Evolutionary conservation across 2,797 vertebrate species (phyloP).

Genomic region (Syngnathus rostellatus): DNA sequence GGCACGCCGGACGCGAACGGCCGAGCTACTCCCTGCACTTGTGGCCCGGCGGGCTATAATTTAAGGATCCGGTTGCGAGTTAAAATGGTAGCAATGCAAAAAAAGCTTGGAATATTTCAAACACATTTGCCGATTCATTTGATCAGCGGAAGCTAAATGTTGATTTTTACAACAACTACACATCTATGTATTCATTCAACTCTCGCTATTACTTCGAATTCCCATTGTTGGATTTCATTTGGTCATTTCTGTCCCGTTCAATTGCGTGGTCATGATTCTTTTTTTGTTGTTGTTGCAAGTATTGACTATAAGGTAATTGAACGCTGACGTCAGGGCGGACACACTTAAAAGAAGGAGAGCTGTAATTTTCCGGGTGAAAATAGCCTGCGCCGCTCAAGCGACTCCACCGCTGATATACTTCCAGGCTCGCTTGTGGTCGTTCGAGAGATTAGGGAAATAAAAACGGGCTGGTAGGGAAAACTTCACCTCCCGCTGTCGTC

Average conservation of each 20-base stretch:
- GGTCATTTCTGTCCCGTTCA: neutral
- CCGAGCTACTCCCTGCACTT: conserved; percentile 59
- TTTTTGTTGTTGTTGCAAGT: conserved; percentile 12
- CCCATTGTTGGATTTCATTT: neutral
- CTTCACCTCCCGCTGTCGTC: conserved; percentile 14
- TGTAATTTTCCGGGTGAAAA: conserved; percentile 80
- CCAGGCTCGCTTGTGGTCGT: conserved; percentile 36
- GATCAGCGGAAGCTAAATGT: conserved; percentile 9
- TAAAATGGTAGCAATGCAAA: conserved; percentile 52
- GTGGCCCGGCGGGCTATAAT: conserved; percentile 63
- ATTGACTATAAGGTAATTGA: conserved; percentile 54
- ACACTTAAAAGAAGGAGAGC: conserved; percentile 66
- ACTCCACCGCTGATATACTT: conserved; percentile 64
- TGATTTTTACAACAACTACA: neutral
- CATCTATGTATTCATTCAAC: too few relatives aligned
- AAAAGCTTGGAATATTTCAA: conserved; percentile 32
- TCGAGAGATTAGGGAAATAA: conserved; percentile 40
- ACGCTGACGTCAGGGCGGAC: conserved; percentile 42
- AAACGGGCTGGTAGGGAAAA: conserved; percentile 29
- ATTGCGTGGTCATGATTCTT: neutral
- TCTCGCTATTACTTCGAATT: too few relatives aligned
- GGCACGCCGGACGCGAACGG: conserved; percentile 36
- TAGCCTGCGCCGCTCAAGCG: conserved; percentile 56
- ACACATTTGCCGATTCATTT: conserved; percentile 10
- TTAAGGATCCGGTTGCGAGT: conserved; percentile 52